These are phyloP conservation scores for Prorops nasuta DNA, from an alignment of 1,140 invertebrate genomes.

Conservation along the genomic window DNA sequence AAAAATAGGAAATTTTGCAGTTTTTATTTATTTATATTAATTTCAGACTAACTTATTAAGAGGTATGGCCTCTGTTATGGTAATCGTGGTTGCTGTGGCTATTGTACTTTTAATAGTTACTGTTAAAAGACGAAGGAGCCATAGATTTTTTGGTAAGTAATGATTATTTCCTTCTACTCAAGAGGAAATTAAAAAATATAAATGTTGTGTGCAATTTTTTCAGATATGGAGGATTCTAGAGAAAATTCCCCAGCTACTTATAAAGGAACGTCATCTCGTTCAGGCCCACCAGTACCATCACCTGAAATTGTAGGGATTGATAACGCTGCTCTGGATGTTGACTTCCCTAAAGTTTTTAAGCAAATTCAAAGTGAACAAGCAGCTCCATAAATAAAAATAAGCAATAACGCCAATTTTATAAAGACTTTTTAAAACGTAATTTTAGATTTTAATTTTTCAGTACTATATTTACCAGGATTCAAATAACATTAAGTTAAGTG, in stretches of 20 bases:
- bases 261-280: slow-evolving; percentile 21
- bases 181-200: background rate
- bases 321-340: slow-evolving; percentile 46
- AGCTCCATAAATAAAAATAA: slow-evolving; percentile 11
- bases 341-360: slow-evolving; percentile 51
- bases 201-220: slow-evolving; percentile 4
- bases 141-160: slow-evolving; percentile 47
- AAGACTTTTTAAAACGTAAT: no score
- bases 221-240: slow-evolving; percentile 50
- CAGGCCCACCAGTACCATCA: slow-evolving; percentile 18
- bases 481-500: slow-evolving; percentile 4
- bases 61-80: slow-evolving; percentile 42
- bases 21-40: no score
- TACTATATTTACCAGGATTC: background rate
- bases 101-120: slow-evolving; percentile 40
- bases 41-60: slow-evolving; percentile 45
- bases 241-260: slow-evolving; percentile 45
- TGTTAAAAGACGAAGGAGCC: slow-evolving; percentile 30
- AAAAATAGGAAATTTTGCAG: no score
- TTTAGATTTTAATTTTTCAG: background rate
- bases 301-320: slow-evolving; percentile 32
- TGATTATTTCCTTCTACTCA: slow-evolving; percentile 1
- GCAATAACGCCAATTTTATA: background rate
- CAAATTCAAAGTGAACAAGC: slow-evolving; percentile 40
- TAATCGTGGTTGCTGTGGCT: slow-evolving; percentile 41